phyloP scores from a whole-genome alignment of 2,888 invertebrate species.

The Rhopalosiphum nymphaeae region DNA sequence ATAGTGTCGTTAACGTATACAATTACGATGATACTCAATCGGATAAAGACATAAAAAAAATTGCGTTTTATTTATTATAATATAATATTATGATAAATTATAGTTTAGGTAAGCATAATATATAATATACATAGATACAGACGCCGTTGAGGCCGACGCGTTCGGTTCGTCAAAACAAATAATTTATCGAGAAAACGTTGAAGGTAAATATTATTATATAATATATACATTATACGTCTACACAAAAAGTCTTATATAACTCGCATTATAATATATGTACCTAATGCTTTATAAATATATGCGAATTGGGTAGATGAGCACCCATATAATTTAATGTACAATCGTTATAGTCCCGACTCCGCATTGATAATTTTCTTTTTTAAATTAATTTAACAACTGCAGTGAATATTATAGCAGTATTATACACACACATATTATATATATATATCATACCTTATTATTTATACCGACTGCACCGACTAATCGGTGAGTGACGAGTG shows the following conservation, averaged over 20 bases:
- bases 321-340: not conserved
- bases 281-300: not conserved
- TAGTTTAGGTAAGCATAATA: not conserved
- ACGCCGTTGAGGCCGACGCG: not conserved
- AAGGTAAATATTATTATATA: constrained; percentile 1
- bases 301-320: not conserved
- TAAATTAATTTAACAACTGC: not conserved
- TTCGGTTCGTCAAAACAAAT: constrained; percentile 24
- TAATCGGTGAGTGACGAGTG: not conserved
- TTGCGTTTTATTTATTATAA: not conserved
- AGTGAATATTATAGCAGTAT: not conserved
- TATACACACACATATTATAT: not conserved
- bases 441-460: not conserved
- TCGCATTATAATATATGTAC: not conserved
- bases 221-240: not conserved
- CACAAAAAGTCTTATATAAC: not conserved
- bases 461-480: not conserved
- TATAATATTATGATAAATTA: not conserved
- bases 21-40: not conserved
- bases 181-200: constrained; percentile 32
- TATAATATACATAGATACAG: not conserved
- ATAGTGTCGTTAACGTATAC: constrained; percentile 19
- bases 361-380: not conserved
- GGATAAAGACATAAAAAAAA: constrained; percentile 14
- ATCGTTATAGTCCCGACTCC: not conserved